These are phyloP conservation scores for Hyperoplus immaculatus DNA, from an alignment of 2,797 vertebrate genomes.

Conservation along the genomic window DNA sequence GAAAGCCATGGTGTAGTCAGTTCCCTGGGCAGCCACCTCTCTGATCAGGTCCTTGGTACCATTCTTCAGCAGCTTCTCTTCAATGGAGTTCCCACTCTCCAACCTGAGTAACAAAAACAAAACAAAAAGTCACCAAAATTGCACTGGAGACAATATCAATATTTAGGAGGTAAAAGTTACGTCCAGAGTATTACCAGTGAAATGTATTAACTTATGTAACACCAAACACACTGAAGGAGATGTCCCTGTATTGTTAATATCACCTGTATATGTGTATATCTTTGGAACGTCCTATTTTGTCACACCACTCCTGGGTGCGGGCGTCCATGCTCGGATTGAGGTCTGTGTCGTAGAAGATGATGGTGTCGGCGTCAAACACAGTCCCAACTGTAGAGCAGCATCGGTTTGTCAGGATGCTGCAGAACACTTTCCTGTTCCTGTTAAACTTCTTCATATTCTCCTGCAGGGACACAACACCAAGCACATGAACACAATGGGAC, in stretches of 20 bases:
- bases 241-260: conserved; percentile 1
- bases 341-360: conserved; percentile 95
- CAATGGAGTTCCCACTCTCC: conserved; percentile 95
- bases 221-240: background rate
- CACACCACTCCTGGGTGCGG: conserved; percentile 96
- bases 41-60: conserved; percentile 96
- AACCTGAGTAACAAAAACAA: conserved; percentile 80
- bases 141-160: background rate
- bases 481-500: background rate
- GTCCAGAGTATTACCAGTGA: background rate
- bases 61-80: conserved; percentile 95
- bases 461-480: conserved; percentile 70
- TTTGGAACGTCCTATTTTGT: conserved; percentile 94
- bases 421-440: conserved; percentile 91
- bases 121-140: background rate
- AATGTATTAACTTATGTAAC: background rate
- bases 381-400: conserved; percentile 92
- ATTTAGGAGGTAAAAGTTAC: background rate
- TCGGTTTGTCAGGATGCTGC: conserved; percentile 93
- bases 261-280: conserved; percentile 98
- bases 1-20: conserved; percentile 94
- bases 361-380: conserved; percentile 93
- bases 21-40: conserved; percentile 96
- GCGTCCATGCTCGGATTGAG: conserved; percentile 95
- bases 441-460: conserved; percentile 93